Conservation (phyloP, 2,888 invertebrate species). For the Aethes cnicana region DNA sequence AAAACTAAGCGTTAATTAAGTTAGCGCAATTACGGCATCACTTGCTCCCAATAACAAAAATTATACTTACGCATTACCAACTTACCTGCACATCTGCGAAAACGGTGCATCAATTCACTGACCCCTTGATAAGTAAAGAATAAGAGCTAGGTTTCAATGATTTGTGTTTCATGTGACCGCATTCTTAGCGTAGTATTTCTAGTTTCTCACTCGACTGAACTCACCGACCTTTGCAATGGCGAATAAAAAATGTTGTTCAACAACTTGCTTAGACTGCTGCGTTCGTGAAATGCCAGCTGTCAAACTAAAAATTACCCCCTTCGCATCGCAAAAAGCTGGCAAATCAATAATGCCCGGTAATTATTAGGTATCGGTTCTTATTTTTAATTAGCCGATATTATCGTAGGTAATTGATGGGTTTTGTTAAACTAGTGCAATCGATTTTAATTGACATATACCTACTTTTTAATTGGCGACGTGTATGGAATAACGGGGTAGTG, state of each 20-base stretch:
- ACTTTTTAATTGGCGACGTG: conserved; percentile 19
- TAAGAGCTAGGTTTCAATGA: neutral
- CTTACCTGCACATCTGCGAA: neutral
- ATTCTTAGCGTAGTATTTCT: conserved; percentile 21
- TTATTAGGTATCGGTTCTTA: conserved; percentile 25
- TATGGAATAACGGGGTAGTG: conserved; percentile 21
- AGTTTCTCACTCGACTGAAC: conserved; percentile 46
- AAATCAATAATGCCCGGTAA: conserved; percentile 27
- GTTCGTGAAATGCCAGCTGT: conserved; percentile 69
- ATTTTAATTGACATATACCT: conserved; percentile 21
- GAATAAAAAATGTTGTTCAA: conserved; percentile 53
- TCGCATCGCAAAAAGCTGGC: conserved; percentile 7
- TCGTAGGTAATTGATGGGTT: conserved; percentile 28
- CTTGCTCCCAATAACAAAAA: conserved; percentile 40
- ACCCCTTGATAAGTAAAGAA: neutral
- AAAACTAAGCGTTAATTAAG: conserved; percentile 60
- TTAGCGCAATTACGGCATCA: conserved; percentile 63
- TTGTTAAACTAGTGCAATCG: conserved; percentile 11
- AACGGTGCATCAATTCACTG: neutral
- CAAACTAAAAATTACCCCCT: conserved; percentile 38
- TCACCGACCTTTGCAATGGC: conserved; percentile 59
- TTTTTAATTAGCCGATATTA: conserved; percentile 27
- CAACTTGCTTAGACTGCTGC: conserved; percentile 40
- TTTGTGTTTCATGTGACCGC: conserved; percentile 13
- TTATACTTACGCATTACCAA: conserved; percentile 41